Base-by-base conservation (phyloP, 2,888 invertebrate species). In the Acleris laterana region DNA sequence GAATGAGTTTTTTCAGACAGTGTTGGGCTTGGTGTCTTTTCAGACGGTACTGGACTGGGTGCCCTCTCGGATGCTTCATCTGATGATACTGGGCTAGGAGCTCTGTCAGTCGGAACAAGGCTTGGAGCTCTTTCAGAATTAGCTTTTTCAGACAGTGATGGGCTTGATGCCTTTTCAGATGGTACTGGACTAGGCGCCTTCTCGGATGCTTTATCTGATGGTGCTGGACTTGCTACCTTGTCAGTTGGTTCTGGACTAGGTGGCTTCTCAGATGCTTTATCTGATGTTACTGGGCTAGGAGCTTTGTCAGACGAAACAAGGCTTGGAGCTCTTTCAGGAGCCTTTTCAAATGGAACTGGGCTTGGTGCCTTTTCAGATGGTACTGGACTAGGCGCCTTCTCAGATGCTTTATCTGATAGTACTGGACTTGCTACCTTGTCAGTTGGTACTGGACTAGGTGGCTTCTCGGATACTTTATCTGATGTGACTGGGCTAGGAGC, bases 81-180 rank as follows among this genome's bases (percentile, higher is more conserved):
- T 1, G 55, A 42, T 0, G 22, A 7, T 2, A 22, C 7, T 20
- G 52, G 44, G 46, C 68, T 65, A 5, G 53, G 22, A 4, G 59
- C 44, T 46, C n/a, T 59, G 20, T 58, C 59, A 13, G 25, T 13
- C 13, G 62, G 32, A 5, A 44, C 44, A 13, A n/a, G 25, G n/a
- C 56, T 25, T 28, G 17, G 1, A 6, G 56, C 5, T 5, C 19
- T 69, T 4, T 20, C 38, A 13, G 38, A 38, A 6, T 44, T 16
- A 32, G n/a, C 51, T 22, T 16, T 51, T 13, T 51, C 51, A 3
- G 51, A 51, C 16, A 55, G 32, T n/a, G 62, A 17, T 17, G 70
- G 53, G 7, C 60, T 70, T 3, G 66, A 55, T n/a, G 46, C 64
- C 16, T 70, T 70, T 0, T 71, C 69, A 42, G 70, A 13, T 38